Conservation (phyloP, 2,797 vertebrate species). For the Phaenicophaeus curvirostris region DNA sequence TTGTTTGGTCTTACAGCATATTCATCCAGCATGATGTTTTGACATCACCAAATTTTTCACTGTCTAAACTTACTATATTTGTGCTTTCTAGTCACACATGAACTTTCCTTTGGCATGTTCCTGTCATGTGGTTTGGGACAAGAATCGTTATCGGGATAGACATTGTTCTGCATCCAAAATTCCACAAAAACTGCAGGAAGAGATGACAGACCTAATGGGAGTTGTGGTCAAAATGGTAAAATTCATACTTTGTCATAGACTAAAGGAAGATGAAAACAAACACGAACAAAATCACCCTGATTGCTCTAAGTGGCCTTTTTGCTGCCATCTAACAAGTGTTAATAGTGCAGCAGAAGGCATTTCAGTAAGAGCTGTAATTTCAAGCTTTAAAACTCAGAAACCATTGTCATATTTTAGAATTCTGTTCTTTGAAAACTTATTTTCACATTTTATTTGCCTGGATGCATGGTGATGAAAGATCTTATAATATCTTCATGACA, state of each 20-base stretch:
- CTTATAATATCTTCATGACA: slow-evolving; percentile 33
- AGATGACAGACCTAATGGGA: slow-evolving; percentile 66
- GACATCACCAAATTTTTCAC: background rate
- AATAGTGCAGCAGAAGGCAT: slow-evolving; percentile 54
- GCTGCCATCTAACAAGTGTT: slow-evolving; percentile 62
- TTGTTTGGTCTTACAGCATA: background rate
- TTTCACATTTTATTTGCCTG: slow-evolving; percentile 58
- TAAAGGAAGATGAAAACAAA: slow-evolving; percentile 76
- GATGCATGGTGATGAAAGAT: slow-evolving; percentile 43
- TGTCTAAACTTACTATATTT: background rate
- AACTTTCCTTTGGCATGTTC: slow-evolving; percentile 2
- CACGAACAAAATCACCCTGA: slow-evolving; percentile 69
- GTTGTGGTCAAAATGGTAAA: slow-evolving; percentile 68
- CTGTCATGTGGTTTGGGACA: slow-evolving; percentile 10
- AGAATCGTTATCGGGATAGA: slow-evolving; percentile 21
- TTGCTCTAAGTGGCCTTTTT: slow-evolving; percentile 66
- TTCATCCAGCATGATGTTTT: background rate
- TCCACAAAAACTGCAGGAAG: slow-evolving; percentile 53
- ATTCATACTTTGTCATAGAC: slow-evolving; percentile 74
- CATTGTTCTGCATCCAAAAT: slow-evolving; percentile 45
- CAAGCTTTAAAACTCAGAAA: slow-evolving; percentile 69
- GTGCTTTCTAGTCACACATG: background rate
- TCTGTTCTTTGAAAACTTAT: slow-evolving; percentile 27
- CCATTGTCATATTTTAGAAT: slow-evolving; percentile 3
- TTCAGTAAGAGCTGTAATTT: slow-evolving; percentile 37